A percentile compares a stretch with the other conserved stretches of the same genome.
Evolutionary conservation across 2,888 invertebrate species (phyloP).

Genomic region (Nemurella pictetii): DNA sequence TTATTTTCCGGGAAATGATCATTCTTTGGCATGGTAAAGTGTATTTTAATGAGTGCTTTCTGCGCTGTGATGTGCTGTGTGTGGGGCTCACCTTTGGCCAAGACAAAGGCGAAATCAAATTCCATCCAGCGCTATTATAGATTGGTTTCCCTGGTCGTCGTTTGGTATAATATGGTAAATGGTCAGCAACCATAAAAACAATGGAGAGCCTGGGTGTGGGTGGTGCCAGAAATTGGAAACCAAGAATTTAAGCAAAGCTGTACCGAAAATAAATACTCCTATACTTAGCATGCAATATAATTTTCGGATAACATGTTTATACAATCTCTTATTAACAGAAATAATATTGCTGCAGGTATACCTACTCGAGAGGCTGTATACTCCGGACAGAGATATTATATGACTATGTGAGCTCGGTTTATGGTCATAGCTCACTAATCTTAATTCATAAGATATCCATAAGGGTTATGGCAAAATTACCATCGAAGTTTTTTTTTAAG

Average conservation of each 20-base stretch:
- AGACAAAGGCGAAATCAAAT: not conserved
- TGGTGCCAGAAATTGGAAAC: not conserved
- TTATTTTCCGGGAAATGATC: constrained; percentile 2
- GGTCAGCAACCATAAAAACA: not conserved
- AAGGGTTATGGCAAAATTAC: not conserved
- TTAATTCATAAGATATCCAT: constrained; percentile 1
- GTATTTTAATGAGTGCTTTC: constrained; percentile 8
- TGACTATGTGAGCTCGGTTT: not conserved
- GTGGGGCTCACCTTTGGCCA: not conserved
- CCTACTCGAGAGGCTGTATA: not conserved
- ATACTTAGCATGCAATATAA: not conserved
- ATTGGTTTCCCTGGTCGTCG: not conserved
- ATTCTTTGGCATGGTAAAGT: not conserved
- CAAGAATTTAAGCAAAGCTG: not conserved
- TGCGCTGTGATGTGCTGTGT: not conserved
- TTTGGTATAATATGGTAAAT: not conserved
- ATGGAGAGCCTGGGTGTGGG: not conserved
- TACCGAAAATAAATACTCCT: not conserved
- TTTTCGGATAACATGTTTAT: not conserved
- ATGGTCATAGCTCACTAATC: constrained; percentile 19
- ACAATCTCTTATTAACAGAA: not conserved
- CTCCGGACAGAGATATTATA: not conserved
- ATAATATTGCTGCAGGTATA: not conserved
- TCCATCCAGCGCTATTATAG: not conserved
- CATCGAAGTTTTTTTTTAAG: constrained; percentile 2